Conservation (phyloP, 2,888 invertebrate genomes). For the Alcis repandata region DNA sequence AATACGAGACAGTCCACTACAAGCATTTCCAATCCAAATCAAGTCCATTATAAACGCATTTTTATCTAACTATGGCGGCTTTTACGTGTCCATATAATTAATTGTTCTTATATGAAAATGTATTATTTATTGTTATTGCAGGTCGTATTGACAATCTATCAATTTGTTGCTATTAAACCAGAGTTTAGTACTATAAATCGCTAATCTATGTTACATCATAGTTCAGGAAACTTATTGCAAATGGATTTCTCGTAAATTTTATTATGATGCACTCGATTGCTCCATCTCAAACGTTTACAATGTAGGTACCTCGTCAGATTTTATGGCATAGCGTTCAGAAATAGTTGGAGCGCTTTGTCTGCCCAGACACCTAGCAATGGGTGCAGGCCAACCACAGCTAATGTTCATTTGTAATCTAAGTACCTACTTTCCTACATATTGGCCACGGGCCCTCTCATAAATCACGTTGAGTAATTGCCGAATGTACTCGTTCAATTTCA, state of each 20-base stretch:
- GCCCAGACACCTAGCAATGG: constrained; percentile 10
- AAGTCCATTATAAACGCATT: not conserved
- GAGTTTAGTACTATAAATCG: constrained; percentile 8
- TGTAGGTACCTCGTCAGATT: constrained; percentile 20
- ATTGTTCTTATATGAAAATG: not conserved
- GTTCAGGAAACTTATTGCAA: constrained; percentile 22
- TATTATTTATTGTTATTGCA: not conserved
- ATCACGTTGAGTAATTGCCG: constrained; percentile 72
- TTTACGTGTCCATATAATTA: too few species aligned
- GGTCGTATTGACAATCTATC: not conserved
- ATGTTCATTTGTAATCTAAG: constrained; percentile 51
- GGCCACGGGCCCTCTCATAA: constrained; percentile 59
- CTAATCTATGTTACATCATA: constrained; percentile 5
- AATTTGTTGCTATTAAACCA: constrained; percentile 3
- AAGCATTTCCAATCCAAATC: constrained; percentile 18
- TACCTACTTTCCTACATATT: constrained; percentile 51
- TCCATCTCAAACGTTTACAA: constrained; percentile 21
- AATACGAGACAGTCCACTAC: constrained; percentile 12
- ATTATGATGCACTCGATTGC: constrained; percentile 33
- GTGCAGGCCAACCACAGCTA: constrained; percentile 24
- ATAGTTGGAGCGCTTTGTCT: constrained; percentile 25
- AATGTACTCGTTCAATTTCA: constrained; percentile 52
- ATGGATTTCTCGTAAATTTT: constrained; percentile 25
- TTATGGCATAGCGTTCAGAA: constrained; percentile 23
- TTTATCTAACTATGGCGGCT: too few species aligned